phyloP scores from a whole-genome alignment of 2,113 vertebrate genomes.

The Archocentrus centrarchus region DNA sequence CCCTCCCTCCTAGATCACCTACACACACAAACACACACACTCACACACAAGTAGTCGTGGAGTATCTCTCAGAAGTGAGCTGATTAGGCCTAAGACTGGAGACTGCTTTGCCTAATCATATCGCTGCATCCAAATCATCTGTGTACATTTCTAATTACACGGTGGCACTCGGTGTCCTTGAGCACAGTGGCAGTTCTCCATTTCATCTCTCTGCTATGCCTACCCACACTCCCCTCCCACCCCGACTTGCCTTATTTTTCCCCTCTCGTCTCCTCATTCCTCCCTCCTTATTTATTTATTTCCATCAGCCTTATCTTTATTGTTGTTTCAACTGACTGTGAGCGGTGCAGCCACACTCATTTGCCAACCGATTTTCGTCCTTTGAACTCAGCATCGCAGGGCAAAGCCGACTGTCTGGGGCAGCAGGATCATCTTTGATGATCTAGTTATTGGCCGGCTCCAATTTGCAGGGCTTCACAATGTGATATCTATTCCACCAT shows the following conservation, averaged over 20 bases:
- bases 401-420: constrained; percentile 58
- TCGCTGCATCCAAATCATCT: constrained; percentile 84
- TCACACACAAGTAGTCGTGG: constrained; percentile 57
- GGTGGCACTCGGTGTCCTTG: constrained; percentile 81
- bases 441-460: constrained; percentile 70
- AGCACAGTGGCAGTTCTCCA: constrained; percentile 82
- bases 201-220: constrained; percentile 76
- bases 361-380: constrained; percentile 69
- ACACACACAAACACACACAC: constrained; percentile 38
- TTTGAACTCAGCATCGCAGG: constrained; percentile 71
- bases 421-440: constrained; percentile 69
- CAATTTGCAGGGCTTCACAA: constrained; percentile 63
- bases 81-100: constrained; percentile 83
- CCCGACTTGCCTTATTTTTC: constrained; percentile 29
- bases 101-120: constrained; percentile 83
- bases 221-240: constrained; percentile 8
- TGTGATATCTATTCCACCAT: constrained; percentile 50
- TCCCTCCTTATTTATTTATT: constrained; percentile 75
- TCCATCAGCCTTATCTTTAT: constrained; percentile 74
- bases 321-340: constrained; percentile 74
- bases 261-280: constrained; percentile 10
- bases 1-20: constrained; percentile 16
- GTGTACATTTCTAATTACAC: constrained; percentile 86
- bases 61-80: constrained; percentile 83
- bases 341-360: constrained; percentile 70